Conservation (phyloP, 2,797 vertebrate genomes). For the Catostomus latipinnis region DNA sequence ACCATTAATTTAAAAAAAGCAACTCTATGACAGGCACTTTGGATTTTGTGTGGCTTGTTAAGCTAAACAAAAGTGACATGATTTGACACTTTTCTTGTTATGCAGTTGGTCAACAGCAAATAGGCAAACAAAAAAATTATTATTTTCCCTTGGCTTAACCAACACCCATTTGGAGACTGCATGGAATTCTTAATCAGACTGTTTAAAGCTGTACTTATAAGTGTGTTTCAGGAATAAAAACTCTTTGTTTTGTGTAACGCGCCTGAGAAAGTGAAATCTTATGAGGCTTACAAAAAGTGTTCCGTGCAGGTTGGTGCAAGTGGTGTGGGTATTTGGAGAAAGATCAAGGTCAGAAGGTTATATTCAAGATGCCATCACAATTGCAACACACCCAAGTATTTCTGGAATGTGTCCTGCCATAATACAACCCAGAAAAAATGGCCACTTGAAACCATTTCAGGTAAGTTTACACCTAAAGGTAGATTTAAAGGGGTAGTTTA, state of each 20-base stretch:
- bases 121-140: not conserved
- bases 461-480: constrained; percentile 5
- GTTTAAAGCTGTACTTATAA: not conserved
- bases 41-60: constrained; percentile 18
- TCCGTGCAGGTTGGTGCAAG: constrained; percentile 48
- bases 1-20: not conserved
- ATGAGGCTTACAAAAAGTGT: not conserved
- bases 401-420: constrained; percentile 55
- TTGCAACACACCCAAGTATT: constrained; percentile 63
- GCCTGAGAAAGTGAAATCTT: constrained; percentile 11
- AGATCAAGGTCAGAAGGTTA: constrained; percentile 72
- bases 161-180: not conserved
- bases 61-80: constrained; percentile 7
- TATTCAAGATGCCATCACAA: constrained; percentile 42
- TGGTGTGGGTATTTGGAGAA: constrained; percentile 51
- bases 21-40: not conserved
- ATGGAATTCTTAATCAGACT: not conserved
- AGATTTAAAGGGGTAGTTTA: not conserved
- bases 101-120: constrained; percentile 10
- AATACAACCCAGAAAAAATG: not conserved
- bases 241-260: not conserved
- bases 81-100: constrained; percentile 18
- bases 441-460: constrained; percentile 28
- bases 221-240: not conserved
- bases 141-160: not conserved